phyloP scores from a whole-genome alignment of 2,113 vertebrate genomes.

The Cacatua alba region DNA sequence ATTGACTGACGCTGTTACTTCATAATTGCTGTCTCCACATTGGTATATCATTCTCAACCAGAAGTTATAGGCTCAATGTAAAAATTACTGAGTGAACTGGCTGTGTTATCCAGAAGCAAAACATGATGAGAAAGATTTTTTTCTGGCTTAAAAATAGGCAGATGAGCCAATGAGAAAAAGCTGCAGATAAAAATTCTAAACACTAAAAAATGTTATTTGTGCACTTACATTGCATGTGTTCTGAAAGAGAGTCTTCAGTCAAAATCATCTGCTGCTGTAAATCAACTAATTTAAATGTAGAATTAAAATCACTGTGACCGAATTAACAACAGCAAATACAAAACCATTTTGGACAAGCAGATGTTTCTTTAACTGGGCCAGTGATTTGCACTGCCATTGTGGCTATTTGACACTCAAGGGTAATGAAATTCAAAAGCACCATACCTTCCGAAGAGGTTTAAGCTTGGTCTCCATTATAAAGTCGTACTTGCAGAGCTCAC shows the following conservation, averaged over 20 bases:
- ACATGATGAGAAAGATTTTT: background rate
- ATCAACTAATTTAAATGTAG: background rate
- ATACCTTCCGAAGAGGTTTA: constrained; percentile 93
- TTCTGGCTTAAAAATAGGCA: background rate
- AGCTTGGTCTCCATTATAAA: constrained; percentile 98
- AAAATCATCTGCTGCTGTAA: background rate
- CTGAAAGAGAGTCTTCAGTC: background rate
- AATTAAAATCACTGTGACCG: background rate
- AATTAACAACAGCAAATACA: background rate
- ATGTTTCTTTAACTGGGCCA: background rate
- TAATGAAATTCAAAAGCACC: background rate
- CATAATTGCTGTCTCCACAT: background rate
- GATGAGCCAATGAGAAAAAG: background rate
- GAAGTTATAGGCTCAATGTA: background rate
- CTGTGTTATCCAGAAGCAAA: background rate
- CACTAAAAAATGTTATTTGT: background rate
- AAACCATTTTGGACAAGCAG: background rate
- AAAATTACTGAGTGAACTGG: background rate
- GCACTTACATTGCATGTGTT: background rate
- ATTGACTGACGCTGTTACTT: background rate
- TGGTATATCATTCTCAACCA: background rate
- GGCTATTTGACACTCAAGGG: background rate
- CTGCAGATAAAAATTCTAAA: background rate
- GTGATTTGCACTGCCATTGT: background rate
- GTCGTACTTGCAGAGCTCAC: constrained; percentile 98